A percentile compares a stretch with the other conserved stretches of the same genome.
phyloP scores from a whole-genome alignment of 2,113 vertebrate species.

The Cyanistes caeruleus region DNA sequence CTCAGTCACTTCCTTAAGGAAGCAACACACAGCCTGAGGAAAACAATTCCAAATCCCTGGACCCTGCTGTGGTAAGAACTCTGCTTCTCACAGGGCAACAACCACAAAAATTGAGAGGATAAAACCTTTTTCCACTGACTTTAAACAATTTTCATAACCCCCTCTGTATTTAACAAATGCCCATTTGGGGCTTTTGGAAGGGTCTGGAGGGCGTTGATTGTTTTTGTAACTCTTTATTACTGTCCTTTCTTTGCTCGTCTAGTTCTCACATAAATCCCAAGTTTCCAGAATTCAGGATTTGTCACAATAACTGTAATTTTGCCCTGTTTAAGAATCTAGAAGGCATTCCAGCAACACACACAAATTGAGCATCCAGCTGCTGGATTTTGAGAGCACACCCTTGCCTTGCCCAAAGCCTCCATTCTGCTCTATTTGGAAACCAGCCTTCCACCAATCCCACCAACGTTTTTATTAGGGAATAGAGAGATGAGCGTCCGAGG shows the following conservation, averaged over 20 bases:
- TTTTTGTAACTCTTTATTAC: neutral
- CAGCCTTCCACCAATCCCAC: rapidly evolving
- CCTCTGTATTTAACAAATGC: neutral
- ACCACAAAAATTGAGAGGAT: neutral
- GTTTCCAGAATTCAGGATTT: neutral
- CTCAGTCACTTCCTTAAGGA: neutral
- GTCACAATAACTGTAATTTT: neutral
- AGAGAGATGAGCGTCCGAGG: rapidly evolving
- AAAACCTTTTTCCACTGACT: neutral
- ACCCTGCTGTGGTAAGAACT: neutral
- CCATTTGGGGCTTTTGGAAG: neutral
- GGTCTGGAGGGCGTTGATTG: neutral
- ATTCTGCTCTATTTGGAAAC: neutral
- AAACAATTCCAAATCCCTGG: neutral
- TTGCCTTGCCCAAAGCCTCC: neutral
- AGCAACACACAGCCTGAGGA: neutral
- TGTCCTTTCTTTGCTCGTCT: neutral
- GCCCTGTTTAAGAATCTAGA: rapidly evolving
- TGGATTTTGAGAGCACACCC: rapidly evolving
- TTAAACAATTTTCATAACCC: neutral
- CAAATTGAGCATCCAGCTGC: rapidly evolving
- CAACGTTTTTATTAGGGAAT: rapidly evolving
- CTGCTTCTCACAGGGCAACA: neutral
- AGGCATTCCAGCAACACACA: neutral
- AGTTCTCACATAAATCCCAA: rapidly evolving